Base-by-base conservation (phyloP, 1,140 invertebrate species). In the Drosophila pruinosa region DNA sequence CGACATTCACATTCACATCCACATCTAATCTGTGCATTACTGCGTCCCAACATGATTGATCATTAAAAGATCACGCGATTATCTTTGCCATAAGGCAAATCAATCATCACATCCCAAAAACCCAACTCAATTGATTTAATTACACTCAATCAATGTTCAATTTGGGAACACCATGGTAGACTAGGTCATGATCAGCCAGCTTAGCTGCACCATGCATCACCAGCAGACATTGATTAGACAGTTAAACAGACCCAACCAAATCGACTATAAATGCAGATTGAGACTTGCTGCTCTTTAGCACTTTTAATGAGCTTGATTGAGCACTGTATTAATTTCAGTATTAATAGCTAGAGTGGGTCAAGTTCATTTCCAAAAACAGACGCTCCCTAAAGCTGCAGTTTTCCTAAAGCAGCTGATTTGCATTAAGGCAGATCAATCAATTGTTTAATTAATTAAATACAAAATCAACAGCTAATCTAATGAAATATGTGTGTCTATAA, bases 51-150 rank as follows among this genome's bases (percentile, higher is more conserved):
- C 58, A 69, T 69, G 58, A 69, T 69, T 50, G 59, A 52, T 69
- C 58, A 69, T 69, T 61, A 53, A n/a, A 19, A 36, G 65, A 59
- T 59, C 59, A 70, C 59, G 67, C 67, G 61, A 70, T 58, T 31
- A 67, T 58, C 53, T 39, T 14, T 24, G 41, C 50, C 24, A 24
- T 15, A 70, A 56, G 50, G 50, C 50, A 56, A 64, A 64, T 70
- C 67, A 64, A 70, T 70, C 59, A 70, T 45, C 57, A 10, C 39
- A 24, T 15, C 45, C 43, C 54, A 58, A 12, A 45, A 4, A 12
- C 3, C 10, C n/a, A 7, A 8, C 7, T 14, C 52, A 45, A 36
- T 61, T 67, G 24, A 68, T 12, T 53, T 48, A 38, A 69, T 69
- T 54, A 38, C 21, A 39, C 26, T 31, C 47, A 31, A 28, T 17